phyloP scores from a whole-genome alignment of 2,888 invertebrate genomes.

The Diadromus collaris region DNA sequence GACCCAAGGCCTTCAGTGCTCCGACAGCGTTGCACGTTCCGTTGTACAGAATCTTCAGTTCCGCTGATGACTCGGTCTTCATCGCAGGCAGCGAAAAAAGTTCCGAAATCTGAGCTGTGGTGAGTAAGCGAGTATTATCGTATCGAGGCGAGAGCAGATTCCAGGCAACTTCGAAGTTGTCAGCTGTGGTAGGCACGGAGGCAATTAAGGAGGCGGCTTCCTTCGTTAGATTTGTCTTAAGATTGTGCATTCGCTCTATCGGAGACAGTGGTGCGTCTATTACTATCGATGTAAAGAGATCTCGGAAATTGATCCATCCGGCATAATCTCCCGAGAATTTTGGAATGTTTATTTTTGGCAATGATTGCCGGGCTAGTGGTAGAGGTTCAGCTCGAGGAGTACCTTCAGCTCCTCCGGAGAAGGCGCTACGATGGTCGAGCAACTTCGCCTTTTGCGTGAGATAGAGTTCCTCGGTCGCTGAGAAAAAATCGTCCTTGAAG shows the following conservation, averaged over 20 bases:
- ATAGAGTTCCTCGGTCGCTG: not conserved
- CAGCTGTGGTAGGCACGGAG: constrained; percentile 7
- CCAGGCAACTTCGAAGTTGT: constrained; percentile 4
- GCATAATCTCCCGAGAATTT: not conserved
- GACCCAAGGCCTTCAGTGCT: constrained; percentile 46
- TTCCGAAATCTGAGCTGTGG: constrained; percentile 49
- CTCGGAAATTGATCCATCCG: constrained; percentile 1
- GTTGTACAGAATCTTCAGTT: constrained; percentile 60
- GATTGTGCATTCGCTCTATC: constrained; percentile 59
- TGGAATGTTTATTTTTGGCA: constrained; percentile 7
- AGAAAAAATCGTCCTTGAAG: constrained; percentile 4
- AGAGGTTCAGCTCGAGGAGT: not conserved
- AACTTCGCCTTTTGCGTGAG: not conserved
- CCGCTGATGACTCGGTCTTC: not conserved
- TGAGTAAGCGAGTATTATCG: constrained; percentile 44
- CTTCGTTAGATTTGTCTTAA: constrained; percentile 54
- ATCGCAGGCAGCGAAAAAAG: constrained; percentile 16
- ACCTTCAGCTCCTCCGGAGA: too few relatives aligned
- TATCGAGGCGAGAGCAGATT: not conserved
- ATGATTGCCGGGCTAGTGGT: not conserved
- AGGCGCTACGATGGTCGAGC: not conserved
- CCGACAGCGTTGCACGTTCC: constrained; percentile 58
- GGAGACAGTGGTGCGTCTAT: constrained; percentile 32
- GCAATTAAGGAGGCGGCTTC: constrained; percentile 57
- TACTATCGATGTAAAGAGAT: constrained; percentile 47